A percentile compares a stretch with the other conserved stretches of the same genome.
phyloP scores from a whole-genome alignment of 2,888 invertebrate genomes.

The Argyresthia albistria region DNA sequence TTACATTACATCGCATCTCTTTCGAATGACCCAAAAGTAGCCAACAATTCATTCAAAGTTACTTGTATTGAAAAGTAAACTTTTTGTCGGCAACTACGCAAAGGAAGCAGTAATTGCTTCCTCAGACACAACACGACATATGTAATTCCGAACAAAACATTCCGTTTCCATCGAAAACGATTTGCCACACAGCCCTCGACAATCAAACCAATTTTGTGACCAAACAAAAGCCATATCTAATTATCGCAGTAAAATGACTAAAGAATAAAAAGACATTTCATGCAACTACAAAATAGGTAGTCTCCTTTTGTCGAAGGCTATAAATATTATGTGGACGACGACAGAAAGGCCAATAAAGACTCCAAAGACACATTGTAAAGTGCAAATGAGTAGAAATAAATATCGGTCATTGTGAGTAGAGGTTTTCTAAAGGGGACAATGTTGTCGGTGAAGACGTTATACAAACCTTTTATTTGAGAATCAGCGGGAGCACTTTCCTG shows the following conservation, averaged over 20 bases:
- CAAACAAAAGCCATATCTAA: conserved; percentile 41
- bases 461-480: conserved; percentile 25
- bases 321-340: conserved; percentile 27
- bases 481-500: conserved; percentile 53
- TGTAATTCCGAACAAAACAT: neutral
- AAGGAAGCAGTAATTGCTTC: neutral
- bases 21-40: too few relatives aligned
- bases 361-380: conserved; percentile 33
- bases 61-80: too few relatives aligned
- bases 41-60: too few relatives aligned
- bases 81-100: too few relatives aligned
- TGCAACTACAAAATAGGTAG: conserved; percentile 14
- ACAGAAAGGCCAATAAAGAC: conserved; percentile 24
- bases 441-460: conserved; percentile 43
- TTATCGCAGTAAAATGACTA: conserved; percentile 31
- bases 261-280: conserved; percentile 15
- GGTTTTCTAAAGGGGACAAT: conserved; percentile 17
- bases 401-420: conserved; percentile 28
- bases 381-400: conserved; percentile 42
- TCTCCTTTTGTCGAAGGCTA: conserved; percentile 30
- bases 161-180: conserved; percentile 15
- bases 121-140: neutral
- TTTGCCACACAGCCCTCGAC: conserved; percentile 11
- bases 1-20: too few relatives aligned
- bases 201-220: conserved; percentile 13